Base-by-base conservation (phyloP, 92 coral and sea anemone genomes). In the Epizoanthus illoricatus region DNA sequence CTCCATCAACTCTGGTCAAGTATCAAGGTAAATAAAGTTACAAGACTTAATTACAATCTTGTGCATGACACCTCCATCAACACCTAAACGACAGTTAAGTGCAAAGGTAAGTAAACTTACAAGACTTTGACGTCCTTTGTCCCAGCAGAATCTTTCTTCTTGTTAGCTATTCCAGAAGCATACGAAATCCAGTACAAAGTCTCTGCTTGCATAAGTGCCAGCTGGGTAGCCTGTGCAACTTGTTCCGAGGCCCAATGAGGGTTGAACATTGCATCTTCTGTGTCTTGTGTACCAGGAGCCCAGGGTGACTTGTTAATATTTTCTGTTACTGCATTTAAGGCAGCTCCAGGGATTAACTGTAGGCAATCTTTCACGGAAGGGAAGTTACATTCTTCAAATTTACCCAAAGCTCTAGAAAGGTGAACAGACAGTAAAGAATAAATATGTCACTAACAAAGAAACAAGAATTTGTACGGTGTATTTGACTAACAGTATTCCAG, bases 321-420 rank as follows among this genome's bases (percentile, higher is more conserved):
- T 86, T 93, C 98, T 20, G 97, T 85, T 64, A 95, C 76, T 23
- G 97, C 91, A 81, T 88, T 91, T 83, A 93, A 91, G 13, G 94
- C 90, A 65, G 95, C 97, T 17, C 97, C 97, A 17, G 99, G 99
- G 28, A 96, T 94, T 59, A 96, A 74, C 65, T 88, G 91, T 45
- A 96, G 96, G 82, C 92, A 91, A 76, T 91, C 87, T 52, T 89
- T 92, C 41, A 89, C 92, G 23, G 93, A 89, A 42, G 87, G 74
- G 84, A 96, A 96, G 85, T 96, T 91, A 15, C 84, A 85, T 33
- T 93, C 99, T 81, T 96, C 99, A 90, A 96, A 96, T 80, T 87
- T 92, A 81, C 93, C 88, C 80, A 96, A 71, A 20, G 99, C 97
- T 69, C 99, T 96, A 64, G 20, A 86, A 45, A 16, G 52, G 36